These are phyloP conservation scores for Apostichopus japonicus DNA, from an alignment of 35 echinoderm and acorn worm genomes.

Conservation along the genomic window DNA sequence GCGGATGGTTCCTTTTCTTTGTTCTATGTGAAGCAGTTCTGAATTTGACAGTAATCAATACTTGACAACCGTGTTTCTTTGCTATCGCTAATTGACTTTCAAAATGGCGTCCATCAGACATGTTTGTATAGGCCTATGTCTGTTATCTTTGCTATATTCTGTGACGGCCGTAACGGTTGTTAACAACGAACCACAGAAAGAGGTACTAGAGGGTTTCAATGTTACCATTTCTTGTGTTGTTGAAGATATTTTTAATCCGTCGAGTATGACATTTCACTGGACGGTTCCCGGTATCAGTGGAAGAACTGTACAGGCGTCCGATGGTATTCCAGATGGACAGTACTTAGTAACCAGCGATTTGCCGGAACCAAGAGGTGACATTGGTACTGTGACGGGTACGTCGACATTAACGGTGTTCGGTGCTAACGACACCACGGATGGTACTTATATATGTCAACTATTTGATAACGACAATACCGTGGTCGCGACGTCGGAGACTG, in stretches of 20 bases:
- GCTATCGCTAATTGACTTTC: not conserved
- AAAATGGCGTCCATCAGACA: constrained; percentile 1
- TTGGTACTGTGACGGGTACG: not conserved
- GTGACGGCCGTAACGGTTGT: not conserved
- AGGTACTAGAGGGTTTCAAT: not conserved
- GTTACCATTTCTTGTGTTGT: constrained; percentile 19
- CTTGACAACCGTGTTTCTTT: no score
- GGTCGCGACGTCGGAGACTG: not conserved
- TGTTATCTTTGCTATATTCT: not conserved
- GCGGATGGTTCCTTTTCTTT: no score
- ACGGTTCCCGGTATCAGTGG: not conserved
- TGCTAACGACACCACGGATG: not conserved
- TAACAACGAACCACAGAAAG: constrained; percentile 27
- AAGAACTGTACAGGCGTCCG: not conserved
- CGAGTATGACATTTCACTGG: not conserved
- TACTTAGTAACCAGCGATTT: not conserved
- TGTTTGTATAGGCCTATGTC: not conserved
- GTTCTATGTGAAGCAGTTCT: no score
- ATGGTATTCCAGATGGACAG: not conserved
- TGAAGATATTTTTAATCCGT: not conserved
- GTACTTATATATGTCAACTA: not conserved
- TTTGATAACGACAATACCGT: not conserved
- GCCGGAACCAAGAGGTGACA: constrained; percentile 22
- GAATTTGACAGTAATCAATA: no score
- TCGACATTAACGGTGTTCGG: not conserved